Evolutionary conservation across 2,888 invertebrate species (phyloP), one percentile per base, ranked within the genome.

Genomic region (Sycophila texana): DNA sequence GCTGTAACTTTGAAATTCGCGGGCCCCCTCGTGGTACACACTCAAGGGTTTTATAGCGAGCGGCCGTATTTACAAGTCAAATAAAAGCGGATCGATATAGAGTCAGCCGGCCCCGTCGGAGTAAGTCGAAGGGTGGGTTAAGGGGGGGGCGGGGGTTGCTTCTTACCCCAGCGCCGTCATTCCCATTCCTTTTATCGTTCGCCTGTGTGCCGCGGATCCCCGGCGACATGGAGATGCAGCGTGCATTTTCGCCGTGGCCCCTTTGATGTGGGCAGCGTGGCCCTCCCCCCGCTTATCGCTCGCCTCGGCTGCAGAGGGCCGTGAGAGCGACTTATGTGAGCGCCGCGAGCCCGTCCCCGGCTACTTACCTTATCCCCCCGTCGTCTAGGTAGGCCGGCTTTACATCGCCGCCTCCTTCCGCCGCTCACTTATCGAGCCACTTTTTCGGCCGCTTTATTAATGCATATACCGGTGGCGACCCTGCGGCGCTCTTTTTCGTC

Each of bases 51-150:
- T 39, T 39, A 39, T 39, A 39, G 47, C 20, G 53, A 16, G 55
- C 68, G 49, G 16, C 47, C 53, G 55, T 74, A 57, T 77, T 80
- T 77, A 81, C 68, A 65, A 70, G 70, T 79, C 67, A 78, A 68
- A 72, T 61, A 77, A 49, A 30, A 58, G 65, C 67, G 73, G 72
- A 74, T 79, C 72, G 60, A 82, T 75, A 77, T 39, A 4, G 78
- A 81, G 78, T 81, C 77, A 55, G 65, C 53, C 39, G 30, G 60
- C 30, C n/a, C 39, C 39, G 18, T n/a, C 39, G 39, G 39, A 7
- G 10, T 12, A 53, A 53, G 53, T 14, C 53, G 3, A 16, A 53
- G 53, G 10, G 10, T 10, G 3, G 39, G 18, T n/a, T n/a, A n/a
- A n/a, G n/a, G n/a, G n/a, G n/a, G n/a, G n/a, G n/a, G n/a, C n/a